Evolutionary conservation across 2,113 vertebrate genomes (phyloP), one percentile per base, ranked within the genome.

Genomic region (Macaca nemestrina): DNA sequence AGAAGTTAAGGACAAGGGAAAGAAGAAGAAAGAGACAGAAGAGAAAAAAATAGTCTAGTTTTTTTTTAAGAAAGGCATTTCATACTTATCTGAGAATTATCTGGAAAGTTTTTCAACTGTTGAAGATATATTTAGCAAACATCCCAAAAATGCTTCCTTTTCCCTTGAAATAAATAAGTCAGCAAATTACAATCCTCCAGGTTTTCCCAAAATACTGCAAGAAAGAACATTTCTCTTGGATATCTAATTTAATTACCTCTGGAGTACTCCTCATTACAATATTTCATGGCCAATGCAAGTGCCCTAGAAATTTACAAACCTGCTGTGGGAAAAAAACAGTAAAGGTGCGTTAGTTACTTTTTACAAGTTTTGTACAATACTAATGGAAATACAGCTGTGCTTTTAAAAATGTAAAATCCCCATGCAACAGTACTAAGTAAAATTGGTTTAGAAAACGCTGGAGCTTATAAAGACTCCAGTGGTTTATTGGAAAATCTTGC

Each of bases 171-270:
- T 55, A 67, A 96, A 52, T n/a, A 72, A 90, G 32, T 80, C 32
- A 55, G 8, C 87, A 93, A 95, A 89, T 88, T 79, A 82, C 22
- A 83, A 2, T 84, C 25, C 8, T 90, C 22, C 38, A 86, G 35
- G 16, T 79, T 43, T 95, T 72, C 32, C 81, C 30, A 80, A 91
- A 94, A 96, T 48, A 75, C 20, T 57, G 0, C 40, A 89, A 23
- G 79, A 96, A 95, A 92, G 40, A 90, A n/a, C 35, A 89, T 80
- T 95, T 72, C 45, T 82, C n/a, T 88, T 45, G 48, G 32, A 61
- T 95, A 79, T 40, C 6, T 78, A 93, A 12, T 40, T 92, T 88
- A 92, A 95, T 93, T 84, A 82, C 52, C 73, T 88, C 40, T 87
- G 52, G 61, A 90, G 16, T n/a, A 25, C 23, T 87, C 13, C 4